phyloP scores from a whole-genome alignment of 30 jellyfish, hydroid and myxozoan genomes.

The Aurelia sp. region DNA sequence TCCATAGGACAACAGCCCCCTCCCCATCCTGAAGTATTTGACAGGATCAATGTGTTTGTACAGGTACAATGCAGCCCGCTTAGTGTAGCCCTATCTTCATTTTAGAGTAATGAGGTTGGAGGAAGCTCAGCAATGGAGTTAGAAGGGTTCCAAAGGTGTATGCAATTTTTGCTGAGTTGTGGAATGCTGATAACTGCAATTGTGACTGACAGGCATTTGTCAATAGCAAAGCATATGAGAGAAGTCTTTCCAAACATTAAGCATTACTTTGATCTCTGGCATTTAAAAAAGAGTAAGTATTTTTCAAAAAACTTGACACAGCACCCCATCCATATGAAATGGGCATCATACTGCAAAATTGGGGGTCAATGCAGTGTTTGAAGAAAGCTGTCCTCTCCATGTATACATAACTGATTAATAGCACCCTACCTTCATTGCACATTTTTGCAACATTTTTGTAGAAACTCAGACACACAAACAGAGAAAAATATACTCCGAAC shows the following conservation, averaged over 20 bases:
- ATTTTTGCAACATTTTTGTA: too few species aligned
- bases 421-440: too few species aligned
- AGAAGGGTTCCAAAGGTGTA: slow-evolving; percentile 11
- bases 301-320: background rate
- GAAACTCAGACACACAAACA: too few species aligned
- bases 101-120: slow-evolving; percentile 5
- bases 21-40: too few species aligned
- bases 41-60: too few species aligned
- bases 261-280: background rate
- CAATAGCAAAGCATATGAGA: slow-evolving; percentile 16
- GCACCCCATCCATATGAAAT: too few species aligned
- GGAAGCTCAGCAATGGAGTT: slow-evolving; percentile 26
- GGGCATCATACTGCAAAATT: too few species aligned
- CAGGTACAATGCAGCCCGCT: background rate
- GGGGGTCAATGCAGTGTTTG: too few species aligned
- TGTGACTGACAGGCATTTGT: slow-evolving; percentile 2
- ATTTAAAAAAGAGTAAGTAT: slow-evolving; percentile 2
- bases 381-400: too few species aligned
- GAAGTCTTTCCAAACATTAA: background rate
- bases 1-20: too few species aligned
- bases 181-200: background rate
- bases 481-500: too few species aligned
- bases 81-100: background rate
- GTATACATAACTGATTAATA: too few species aligned
- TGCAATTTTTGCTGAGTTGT: background rate